phyloP scores from a whole-genome alignment of 2,797 vertebrate species.

The Anas acuta region DNA sequence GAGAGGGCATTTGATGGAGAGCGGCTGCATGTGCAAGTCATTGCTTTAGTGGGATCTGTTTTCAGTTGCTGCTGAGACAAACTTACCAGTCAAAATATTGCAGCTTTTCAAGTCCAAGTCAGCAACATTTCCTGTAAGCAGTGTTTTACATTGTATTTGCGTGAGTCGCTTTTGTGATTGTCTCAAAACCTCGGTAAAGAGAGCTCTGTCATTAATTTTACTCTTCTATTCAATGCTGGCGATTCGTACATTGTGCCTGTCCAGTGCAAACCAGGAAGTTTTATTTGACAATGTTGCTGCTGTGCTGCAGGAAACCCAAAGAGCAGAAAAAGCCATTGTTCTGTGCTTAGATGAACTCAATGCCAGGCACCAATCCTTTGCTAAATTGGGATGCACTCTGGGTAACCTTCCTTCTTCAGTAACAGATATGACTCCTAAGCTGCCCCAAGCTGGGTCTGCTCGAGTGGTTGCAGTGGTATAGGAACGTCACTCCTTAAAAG shows the following conservation, averaged over 20 bases:
- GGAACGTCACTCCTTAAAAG: background rate
- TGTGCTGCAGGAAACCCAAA: background rate
- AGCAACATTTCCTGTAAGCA: slow-evolving; percentile 21
- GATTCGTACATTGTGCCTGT: slow-evolving; percentile 11
- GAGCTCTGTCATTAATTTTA: slow-evolving; percentile 50
- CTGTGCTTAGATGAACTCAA: background rate
- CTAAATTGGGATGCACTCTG: background rate
- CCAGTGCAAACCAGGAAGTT: background rate
- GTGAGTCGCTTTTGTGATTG: slow-evolving; percentile 4
- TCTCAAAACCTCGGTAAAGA: background rate
- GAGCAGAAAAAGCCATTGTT: slow-evolving; percentile 28
- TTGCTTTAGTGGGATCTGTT: slow-evolving; percentile 29
- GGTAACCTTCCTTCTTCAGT: background rate
- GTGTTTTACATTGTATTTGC: slow-evolving; percentile 1
- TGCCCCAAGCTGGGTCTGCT: background rate
- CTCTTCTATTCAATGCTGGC: slow-evolving; percentile 18
- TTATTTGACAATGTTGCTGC: background rate
- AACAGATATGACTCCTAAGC: background rate
- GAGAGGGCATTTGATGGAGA: background rate
- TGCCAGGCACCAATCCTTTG: background rate
- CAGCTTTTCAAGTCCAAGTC: background rate
- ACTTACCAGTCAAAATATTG: slow-evolving; percentile 21
- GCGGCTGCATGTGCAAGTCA: background rate
- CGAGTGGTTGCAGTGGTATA: background rate
- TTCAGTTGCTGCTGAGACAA: slow-evolving; percentile 29